phyloP scores from a whole-genome alignment of 2,888 invertebrate species.

The Meloe dianella region DNA sequence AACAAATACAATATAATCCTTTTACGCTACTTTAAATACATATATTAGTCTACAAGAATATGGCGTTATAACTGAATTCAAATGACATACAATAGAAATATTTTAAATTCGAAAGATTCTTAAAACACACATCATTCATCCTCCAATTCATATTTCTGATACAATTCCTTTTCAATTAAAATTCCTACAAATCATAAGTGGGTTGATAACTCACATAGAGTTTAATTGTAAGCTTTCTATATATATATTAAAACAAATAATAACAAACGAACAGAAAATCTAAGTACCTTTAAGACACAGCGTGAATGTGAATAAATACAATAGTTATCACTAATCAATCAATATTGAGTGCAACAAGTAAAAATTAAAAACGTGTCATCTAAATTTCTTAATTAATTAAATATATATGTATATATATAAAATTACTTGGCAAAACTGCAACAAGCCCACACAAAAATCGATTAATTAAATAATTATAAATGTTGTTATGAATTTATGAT shows the following conservation, averaged over 20 bases:
- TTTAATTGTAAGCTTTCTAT: neutral
- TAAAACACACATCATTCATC: constrained; percentile 33
- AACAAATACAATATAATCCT: constrained; percentile 42
- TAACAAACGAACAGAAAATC: constrained; percentile 16
- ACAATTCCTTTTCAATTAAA: constrained; percentile 52
- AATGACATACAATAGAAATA: constrained; percentile 20
- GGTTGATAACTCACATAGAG: constrained; percentile 33
- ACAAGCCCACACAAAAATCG: constrained; percentile 39
- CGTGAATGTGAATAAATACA: constrained; percentile 55
- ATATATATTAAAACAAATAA: neutral
- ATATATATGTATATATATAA: constrained; percentile 17
- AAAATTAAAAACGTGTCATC: constrained; percentile 44
- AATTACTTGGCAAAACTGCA: constrained; percentile 42
- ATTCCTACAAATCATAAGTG: constrained; percentile 19
- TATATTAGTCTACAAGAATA: constrained; percentile 47
- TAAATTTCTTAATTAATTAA: constrained; percentile 16
- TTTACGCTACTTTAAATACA: constrained; percentile 41
- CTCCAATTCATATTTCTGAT: constrained; percentile 39
- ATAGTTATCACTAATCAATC: constrained; percentile 39
- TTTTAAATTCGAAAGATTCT: constrained; percentile 15
- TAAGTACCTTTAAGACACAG: constrained; percentile 55
- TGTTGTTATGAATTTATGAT: neutral
- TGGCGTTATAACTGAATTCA: constrained; percentile 44
- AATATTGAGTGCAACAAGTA: constrained; percentile 49
- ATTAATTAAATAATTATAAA: constrained; percentile 28